Conservation (phyloP, 2,113 vertebrate genomes). For the Ia io region DNA sequence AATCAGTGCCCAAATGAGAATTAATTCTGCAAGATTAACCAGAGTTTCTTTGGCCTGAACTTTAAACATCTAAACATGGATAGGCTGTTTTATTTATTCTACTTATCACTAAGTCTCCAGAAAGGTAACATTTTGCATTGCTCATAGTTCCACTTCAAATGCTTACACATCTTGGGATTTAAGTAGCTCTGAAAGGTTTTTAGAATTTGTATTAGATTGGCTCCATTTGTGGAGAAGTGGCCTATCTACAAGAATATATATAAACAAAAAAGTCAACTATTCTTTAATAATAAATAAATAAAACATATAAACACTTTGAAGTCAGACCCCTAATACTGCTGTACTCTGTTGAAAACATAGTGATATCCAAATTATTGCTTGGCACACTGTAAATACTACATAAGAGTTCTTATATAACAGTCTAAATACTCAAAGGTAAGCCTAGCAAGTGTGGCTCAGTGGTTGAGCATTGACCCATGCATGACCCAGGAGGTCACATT, state of each 20-base stretch:
- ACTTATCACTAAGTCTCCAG: slow-evolving; percentile 34
- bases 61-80: neutral
- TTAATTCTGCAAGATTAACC: slow-evolving; percentile 38
- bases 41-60: neutral
- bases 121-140: slow-evolving; percentile 42
- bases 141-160: slow-evolving; percentile 53
- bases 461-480: too few relatives aligned
- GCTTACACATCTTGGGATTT: slow-evolving; percentile 34
- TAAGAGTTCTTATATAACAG: neutral
- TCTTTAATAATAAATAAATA: neutral
- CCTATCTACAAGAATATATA: slow-evolving; percentile 30
- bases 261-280: neutral
- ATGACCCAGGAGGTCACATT: too few relatives aligned
- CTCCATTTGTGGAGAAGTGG: slow-evolving; percentile 35
- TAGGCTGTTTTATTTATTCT: slow-evolving; percentile 37
- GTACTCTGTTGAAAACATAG: slow-evolving; percentile 3
- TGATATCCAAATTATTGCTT: slow-evolving; percentile 35
- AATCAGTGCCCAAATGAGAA: slow-evolving; percentile 15
- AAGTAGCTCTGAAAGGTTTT: slow-evolving; percentile 33
- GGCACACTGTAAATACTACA: too few relatives aligned
- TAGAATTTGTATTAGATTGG: slow-evolving; percentile 20
- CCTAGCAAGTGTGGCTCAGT: too few relatives aligned
- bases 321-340: slow-evolving; percentile 39
- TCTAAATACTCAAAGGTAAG: slow-evolving; percentile 50
- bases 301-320: slow-evolving; percentile 38